Percentiles rank a stretch among this genome's conserved stretches.
Conservation (phyloP, 2,888 invertebrate species). For the Drosophila helvetica region DNA sequence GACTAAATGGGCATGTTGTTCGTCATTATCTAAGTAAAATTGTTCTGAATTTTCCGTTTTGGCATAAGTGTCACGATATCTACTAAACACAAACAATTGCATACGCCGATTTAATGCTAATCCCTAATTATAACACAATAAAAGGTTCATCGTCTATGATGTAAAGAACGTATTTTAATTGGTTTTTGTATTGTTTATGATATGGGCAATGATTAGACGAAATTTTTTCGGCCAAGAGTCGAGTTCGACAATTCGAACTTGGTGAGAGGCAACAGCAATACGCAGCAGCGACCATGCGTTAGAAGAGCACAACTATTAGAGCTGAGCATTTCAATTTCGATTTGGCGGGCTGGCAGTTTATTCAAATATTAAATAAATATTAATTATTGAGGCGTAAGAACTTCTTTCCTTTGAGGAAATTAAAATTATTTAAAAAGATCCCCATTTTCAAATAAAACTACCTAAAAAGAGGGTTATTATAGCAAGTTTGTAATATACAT, state of each 20-base stretch:
- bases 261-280: not conserved
- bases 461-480: too few relatives aligned
- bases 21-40: constrained; percentile 72
- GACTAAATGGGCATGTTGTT: constrained; percentile 84
- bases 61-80: constrained; percentile 61
- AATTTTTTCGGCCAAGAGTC: not conserved
- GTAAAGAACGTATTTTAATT: constrained; percentile 46
- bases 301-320: not conserved
- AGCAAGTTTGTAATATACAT: too few relatives aligned
- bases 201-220: too few relatives aligned
- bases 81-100: constrained; percentile 44
- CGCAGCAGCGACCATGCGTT: not conserved
- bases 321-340: not conserved
- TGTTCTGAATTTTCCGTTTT: constrained; percentile 51
- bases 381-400: too few relatives aligned
- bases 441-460: not conserved
- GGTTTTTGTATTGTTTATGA: not conserved
- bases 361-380: not conserved
- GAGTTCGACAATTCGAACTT: not conserved
- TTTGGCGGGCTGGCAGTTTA: not conserved
- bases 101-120: constrained; percentile 53
- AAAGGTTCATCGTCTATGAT: constrained; percentile 65
- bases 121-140: constrained; percentile 49
- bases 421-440: too few relatives aligned
- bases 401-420: too few relatives aligned